These are phyloP conservation scores for Spodoptera litura DNA, from an alignment of 1,140 invertebrate genomes.

Conservation along the genomic window DNA sequence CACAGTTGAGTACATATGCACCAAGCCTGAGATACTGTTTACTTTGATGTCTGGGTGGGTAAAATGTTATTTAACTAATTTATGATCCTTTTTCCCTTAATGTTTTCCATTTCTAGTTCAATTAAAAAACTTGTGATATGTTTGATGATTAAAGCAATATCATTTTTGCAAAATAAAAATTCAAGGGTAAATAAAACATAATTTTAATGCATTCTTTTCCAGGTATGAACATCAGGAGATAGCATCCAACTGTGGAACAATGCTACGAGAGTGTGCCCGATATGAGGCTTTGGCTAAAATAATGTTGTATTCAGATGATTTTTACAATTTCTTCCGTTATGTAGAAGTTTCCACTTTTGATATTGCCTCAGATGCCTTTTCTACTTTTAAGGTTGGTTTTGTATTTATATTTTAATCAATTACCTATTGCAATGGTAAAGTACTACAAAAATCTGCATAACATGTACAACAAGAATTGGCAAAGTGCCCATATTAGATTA, in stretches of 20 bases:
- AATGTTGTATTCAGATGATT: conserved; percentile 98
- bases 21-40: conserved; percentile 98
- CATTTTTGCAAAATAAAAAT: not conserved
- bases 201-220: not conserved
- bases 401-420: conserved; percentile 4
- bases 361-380: conserved; percentile 99
- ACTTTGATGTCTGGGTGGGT: conserved; percentile 97
- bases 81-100: no score
- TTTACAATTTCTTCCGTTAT: conserved; percentile 99
- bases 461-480: no score
- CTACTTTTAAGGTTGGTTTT: conserved; percentile 97
- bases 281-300: conserved; percentile 99
- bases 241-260: conserved; percentile 99
- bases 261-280: conserved; percentile 99
- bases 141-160: not conserved
- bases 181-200: not conserved
- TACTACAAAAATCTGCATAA: no score
- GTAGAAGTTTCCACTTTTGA: conserved; percentile 99
- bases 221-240: conserved; percentile 99
- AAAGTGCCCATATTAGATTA: no score
- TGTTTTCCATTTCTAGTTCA: no score
- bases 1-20: conserved; percentile 99
- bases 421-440: no score
- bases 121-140: not conserved
- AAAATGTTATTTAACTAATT: conserved; percentile 26